Evolutionary conservation across 2,797 vertebrate species (phyloP), one percentile per base, ranked within the genome.

Genomic region (Cryptoblepharus egeriae): DNA sequence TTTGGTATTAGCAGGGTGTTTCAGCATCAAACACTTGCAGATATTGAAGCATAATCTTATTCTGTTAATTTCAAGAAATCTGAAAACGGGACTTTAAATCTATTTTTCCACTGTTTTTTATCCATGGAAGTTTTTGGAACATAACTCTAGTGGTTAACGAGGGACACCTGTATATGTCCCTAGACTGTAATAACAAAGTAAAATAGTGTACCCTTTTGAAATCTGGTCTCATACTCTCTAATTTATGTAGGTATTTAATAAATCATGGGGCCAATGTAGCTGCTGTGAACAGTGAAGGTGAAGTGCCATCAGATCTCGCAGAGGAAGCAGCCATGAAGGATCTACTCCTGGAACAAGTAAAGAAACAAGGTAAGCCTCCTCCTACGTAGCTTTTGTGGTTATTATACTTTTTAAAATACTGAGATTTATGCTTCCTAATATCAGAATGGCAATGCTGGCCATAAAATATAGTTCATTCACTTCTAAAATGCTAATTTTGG

Each of bases 261-360:
- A 93, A 89, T 80, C 95, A 95, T 0, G 96, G 96, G 82, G 96
- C 96, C 87, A 94, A 92, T 1, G 95, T 96, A 88, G 93, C 94
- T 37, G 91, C 94, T 3, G 96, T 96, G 78, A 96, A 96, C 85
- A 96, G 93, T 0, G 96, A 96, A 87, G 95, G 96, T 1, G 96
- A 96, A 84, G 95, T 95, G 30, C 96, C 96, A 0, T 96, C 95
- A 8, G 96, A 96, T 88, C 95, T 96, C 42, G 96, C 96, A 0
- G 96, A 96, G 87, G 96, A 96, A 75, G 94, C 94, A 3, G 96
- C 95, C 67, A 93, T 96, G 96, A 96, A 96, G 90, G 96, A 96
- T 80, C 92, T 96, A 83, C 95, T 96, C 12, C 90, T 96, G 93
- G 95, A 96, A 42, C 96, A 96, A 90, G 95, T 96, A 3, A 95